Percentiles rank a stretch among this genome's conserved stretches.
phyloP scores from a whole-genome alignment of 53 echinoderm and acorn worm genomes.

The Astropecten irregularis region DNA sequence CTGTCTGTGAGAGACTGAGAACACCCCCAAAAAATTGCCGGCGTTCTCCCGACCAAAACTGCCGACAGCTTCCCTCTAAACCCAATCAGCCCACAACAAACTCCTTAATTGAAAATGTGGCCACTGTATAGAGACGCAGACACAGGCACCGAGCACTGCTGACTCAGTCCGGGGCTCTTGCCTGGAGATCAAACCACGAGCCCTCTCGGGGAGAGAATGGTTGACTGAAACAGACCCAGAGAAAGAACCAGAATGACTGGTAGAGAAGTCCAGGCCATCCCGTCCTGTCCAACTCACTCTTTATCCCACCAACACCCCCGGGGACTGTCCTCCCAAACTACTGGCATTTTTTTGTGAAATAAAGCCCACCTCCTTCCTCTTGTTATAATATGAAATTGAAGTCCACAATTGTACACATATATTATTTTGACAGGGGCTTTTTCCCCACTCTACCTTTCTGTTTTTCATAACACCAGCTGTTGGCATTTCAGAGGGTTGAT shows the following conservation, averaged over 20 bases:
- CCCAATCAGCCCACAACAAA: slow-evolving; percentile 40
- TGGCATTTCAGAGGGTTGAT: slow-evolving; percentile 27
- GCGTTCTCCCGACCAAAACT: no score
- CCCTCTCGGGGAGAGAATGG: no score
- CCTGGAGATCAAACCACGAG: no score
- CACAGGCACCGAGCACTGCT: no score
- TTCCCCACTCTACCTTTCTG: no score
- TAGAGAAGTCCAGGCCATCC: no score
- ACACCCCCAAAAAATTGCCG: no score
- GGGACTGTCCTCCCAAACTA: neutral
- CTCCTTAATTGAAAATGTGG: slow-evolving; percentile 54
- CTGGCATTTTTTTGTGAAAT: slow-evolving; percentile 6
- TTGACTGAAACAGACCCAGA: neutral
- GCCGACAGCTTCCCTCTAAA: slow-evolving; percentile 24
- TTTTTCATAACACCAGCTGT: no score
- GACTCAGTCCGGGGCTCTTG: no score
- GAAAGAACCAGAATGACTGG: neutral
- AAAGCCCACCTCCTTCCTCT: neutral
- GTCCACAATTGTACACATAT: neutral
- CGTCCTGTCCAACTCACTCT: slow-evolving; percentile 7
- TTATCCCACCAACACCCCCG: neutral
- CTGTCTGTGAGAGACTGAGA: no score
- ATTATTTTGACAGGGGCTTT: slow-evolving; percentile 3
- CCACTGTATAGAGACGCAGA: no score
- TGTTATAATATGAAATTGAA: slow-evolving; percentile 23